Base-by-base conservation (phyloP, 2,797 vertebrate species). In the Champsocephalus gunnari region DNA sequence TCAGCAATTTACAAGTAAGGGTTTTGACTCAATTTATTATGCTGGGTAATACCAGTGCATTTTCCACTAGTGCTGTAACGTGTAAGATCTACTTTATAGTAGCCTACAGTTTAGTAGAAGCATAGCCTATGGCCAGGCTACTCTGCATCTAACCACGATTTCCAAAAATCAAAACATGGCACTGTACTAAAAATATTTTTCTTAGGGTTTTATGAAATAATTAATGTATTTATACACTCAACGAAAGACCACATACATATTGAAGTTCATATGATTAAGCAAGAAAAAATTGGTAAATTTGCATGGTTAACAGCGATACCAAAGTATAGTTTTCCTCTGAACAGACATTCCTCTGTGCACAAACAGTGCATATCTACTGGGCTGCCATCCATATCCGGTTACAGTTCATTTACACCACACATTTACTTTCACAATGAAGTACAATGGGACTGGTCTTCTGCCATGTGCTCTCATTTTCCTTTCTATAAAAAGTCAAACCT, bases 331-430 rank as follows among this genome's bases (percentile, higher is more conserved):
- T 91, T 85, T 69, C 79, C 82, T 90, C 80, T 79, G 61, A 84
- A 87, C 56, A 64, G 55, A 86, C 82, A 68, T 83, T 89, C 81
- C 81, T 83, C 81, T 83, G 79, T 82, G 76, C 69, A 84, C 81
- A 87, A 79, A 89, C 77, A 80, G 83, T 77, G 85, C 77, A 85
- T 80, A 67, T 84, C 57, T 59, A 76, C 61, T 51, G 56, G 73
- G 86, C 66, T 82, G 75, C 79, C 67, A 81, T 64, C 74, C n/a
- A 21, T 14, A 79, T 75, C 71, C 50, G 65, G 66, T 81, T 76
- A 66, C 77, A 82, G 70, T 80, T 77, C 32, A 85, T 89, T 91
- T 89, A 91, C 84, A 68, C 86, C 82, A 88, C 89, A 89, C 87
- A 91, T 87, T 90, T 86, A 88, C 83, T 80, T 83, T 75, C 68